These are phyloP conservation scores for Cryptomyrus ogoouensis DNA, from an alignment of 2,113 vertebrate genomes.

Conservation along the genomic window DNA sequence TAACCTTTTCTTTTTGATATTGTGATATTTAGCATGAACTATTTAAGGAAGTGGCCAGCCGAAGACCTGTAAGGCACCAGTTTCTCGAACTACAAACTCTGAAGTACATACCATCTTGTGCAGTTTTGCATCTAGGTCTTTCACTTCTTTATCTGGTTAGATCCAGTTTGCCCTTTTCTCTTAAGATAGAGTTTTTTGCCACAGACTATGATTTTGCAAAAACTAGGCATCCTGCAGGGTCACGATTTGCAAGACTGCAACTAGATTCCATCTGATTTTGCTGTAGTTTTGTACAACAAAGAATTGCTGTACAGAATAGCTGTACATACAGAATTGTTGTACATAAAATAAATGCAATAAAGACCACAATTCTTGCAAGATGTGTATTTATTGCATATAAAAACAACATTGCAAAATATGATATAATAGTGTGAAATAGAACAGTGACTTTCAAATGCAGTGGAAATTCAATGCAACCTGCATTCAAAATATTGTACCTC, in stretches of 20 bases:
- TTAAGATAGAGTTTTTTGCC: not conserved
- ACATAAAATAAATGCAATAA: not conserved
- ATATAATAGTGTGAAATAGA: not conserved
- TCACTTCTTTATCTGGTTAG: not conserved
- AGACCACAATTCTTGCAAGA: not conserved
- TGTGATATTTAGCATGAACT: not conserved
- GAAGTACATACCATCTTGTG: not conserved
- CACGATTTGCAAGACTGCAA: too few relatives aligned
- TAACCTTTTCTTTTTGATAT: not conserved
- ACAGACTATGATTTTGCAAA: too few relatives aligned
- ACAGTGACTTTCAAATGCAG: not conserved
- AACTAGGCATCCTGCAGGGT: too few relatives aligned
- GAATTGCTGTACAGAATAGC: too few relatives aligned
- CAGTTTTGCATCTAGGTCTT: not conserved
- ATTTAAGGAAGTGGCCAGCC: not conserved
- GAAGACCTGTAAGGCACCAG: not conserved
- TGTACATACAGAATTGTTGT: too few relatives aligned
- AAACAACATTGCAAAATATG: not conserved
- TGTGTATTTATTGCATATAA: not conserved
- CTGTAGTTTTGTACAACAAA: too few relatives aligned
- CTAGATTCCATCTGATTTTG: too few relatives aligned
- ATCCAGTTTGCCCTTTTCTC: not conserved
- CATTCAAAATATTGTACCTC: not conserved
- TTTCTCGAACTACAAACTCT: not conserved
- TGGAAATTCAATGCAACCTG: not conserved